These are phyloP conservation scores for Piprites chloris DNA, from an alignment of 2,113 vertebrate genomes.

Conservation along the genomic window DNA sequence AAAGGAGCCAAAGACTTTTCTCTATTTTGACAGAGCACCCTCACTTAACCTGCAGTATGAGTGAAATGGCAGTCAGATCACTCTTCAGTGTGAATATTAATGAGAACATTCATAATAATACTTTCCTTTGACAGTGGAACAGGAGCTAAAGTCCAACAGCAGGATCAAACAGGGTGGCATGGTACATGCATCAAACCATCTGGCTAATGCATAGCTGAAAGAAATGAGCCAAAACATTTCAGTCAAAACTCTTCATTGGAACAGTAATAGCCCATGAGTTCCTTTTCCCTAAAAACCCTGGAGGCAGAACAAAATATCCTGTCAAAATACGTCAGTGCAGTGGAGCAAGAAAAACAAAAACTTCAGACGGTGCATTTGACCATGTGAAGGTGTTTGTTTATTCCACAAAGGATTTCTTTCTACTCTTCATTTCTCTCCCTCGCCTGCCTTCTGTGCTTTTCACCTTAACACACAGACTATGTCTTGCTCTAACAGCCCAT, in stretches of 20 bases:
- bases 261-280: constrained; percentile 21
- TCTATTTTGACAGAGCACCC: background rate
- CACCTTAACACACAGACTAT: background rate
- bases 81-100: constrained; percentile 19
- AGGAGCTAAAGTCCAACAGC: constrained; percentile 14
- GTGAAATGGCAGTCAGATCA: constrained; percentile 8
- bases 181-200: constrained; percentile 41
- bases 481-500: background rate
- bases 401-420: background rate
- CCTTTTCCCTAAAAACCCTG: constrained; percentile 46
- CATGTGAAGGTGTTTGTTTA: constrained; percentile 11
- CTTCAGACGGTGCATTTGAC: constrained; percentile 1
- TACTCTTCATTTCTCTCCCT: background rate
- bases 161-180: constrained; percentile 27
- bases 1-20: background rate
- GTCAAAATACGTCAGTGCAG: constrained; percentile 60
- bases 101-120: background rate
- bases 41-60: background rate
- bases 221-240: constrained; percentile 50
- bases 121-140: constrained; percentile 11
- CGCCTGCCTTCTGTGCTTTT: background rate
- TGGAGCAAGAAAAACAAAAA: constrained; percentile 39
- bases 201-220: constrained; percentile 46
- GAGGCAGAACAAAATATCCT: constrained; percentile 61
- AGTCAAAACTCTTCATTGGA: constrained; percentile 47